Base-by-base conservation (phyloP, 2,888 invertebrate species). In the Pseudococcus jackbeardsleyi region DNA sequence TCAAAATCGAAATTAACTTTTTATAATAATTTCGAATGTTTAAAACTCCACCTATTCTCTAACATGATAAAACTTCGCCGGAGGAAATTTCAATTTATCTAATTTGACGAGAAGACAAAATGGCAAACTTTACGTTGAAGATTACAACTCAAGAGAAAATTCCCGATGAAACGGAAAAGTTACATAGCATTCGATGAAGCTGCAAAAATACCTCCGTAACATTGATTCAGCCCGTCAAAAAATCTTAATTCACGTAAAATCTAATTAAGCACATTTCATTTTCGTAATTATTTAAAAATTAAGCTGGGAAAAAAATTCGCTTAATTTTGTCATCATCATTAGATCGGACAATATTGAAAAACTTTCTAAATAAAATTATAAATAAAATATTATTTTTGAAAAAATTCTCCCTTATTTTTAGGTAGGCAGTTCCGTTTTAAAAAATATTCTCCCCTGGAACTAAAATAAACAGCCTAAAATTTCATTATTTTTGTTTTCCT, bases 241-340 rank as follows among this genome's bases (percentile, higher is more conserved):
- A 64, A 64, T 64, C 64, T 64, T 22, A 19, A 33, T 33, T 72
- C 33, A 15, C 0, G 26, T 26, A 72, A 72, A 72, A 72, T 72
- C 68, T 72, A 72, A 72, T 72, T 72, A 72, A 33, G 68, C 2
- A 12, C 68, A 26, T 26, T 64, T 72, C 68, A 72, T 33, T 72
- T 33, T 12, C 26, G 68, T 72, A 72, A 72, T 72, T 26, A 33
- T 72, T 72, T 26, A 72, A 72, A 26, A 72, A 72, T 26, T 3
- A 72, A 72, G 68, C 11, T 33, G 26, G 3, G 26, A 33, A 12
- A 72, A 26, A 72, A 59, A 59, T 7, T 15, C 11, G 5, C n/a
- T 19, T 59, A 59, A 59, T 59, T 72, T 72, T 12, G 68, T 26
- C 22, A 33, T 26, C 22, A 72, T 72, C 68, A 72, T 72, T 12